Evolutionary conservation across 2,888 invertebrate species (phyloP).

Genomic region (Chironomus riparius): DNA sequence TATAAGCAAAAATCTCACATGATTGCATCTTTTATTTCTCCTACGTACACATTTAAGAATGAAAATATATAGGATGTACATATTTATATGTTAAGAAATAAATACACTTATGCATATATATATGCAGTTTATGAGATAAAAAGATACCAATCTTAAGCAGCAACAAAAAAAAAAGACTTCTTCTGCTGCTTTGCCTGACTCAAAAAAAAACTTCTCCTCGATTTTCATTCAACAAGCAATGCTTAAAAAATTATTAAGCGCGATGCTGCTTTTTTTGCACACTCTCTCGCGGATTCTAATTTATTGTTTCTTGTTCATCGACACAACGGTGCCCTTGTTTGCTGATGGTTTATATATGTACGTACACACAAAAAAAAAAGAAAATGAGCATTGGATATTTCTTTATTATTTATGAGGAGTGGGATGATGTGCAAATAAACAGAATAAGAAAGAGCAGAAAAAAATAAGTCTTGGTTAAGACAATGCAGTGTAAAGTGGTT

Average conservation of each 20-base stretch:
- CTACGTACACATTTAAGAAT: not conserved
- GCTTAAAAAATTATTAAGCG: conserved; percentile 14
- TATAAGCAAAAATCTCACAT: not conserved
- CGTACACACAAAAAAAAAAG: not conserved
- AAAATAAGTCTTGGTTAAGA: not conserved
- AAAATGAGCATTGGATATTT: not conserved
- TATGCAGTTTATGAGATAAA: conserved; percentile 12
- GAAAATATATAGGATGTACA: no score
- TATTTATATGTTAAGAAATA: no score
- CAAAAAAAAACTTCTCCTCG: not conserved
- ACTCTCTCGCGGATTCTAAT: not conserved
- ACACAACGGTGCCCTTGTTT: not conserved
- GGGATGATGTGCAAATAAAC: conserved; percentile 7
- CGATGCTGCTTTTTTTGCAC: conserved; percentile 13
- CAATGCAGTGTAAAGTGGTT: no score
- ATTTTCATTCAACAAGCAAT: not conserved
- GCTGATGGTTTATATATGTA: not conserved
- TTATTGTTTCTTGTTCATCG: conserved; percentile 19
- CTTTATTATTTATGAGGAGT: conserved; percentile 17
- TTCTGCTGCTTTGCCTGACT: not conserved
- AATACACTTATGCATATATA: not conserved
- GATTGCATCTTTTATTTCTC: not conserved
- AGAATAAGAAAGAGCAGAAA: not conserved
- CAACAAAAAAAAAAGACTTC: not conserved
- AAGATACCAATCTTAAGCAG: conserved; percentile 7